Base-by-base conservation (phyloP, 1,140 invertebrate species). In the Halesus radiatus region DNA sequence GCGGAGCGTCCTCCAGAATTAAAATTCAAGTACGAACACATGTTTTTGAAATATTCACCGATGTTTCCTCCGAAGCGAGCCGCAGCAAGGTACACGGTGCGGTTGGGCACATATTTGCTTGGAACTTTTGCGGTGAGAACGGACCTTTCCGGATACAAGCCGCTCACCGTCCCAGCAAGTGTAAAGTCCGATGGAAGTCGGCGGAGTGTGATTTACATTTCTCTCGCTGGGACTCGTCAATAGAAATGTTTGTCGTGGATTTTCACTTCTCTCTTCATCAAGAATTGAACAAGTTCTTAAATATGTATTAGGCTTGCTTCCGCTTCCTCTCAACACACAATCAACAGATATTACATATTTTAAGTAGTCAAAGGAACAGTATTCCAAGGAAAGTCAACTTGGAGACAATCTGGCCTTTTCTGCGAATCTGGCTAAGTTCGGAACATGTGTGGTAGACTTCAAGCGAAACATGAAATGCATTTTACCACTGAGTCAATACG, bases 11-110 rank as follows among this genome's bases (percentile, higher is more conserved):
- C 52, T 74, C 58, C 22, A 58, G 16, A 74, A 75, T 75, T 75
- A 75, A 26, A 53, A 75, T 56, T 75, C 18, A 26, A n/a, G 72
- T 4, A 37, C 10, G 53, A 75, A 60, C 68, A 58, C 29, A 58
- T 58, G 53, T 75, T 75, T 75, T 37, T 75, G 53, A 75, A 75
- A 75, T 56, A 75, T 75, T 75, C 72, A 75, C 72, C 72, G 53
- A 75, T 58, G 72, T 75, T 75, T 75, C 72, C 72, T 75, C 18
- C 3, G 68, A 53, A 23, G 45, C 50, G 45, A 72, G 68, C 68
- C 68, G 20, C 45, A 23, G 50, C 7, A 29, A 66, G 29, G 68
- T 26, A 22, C 45, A 54, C 45, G n/a, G 13, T 72, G 68, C 20
- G 68, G 68, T 53, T 18, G 68, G 45, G 50, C 45, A 52, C 45